Base-by-base conservation (phyloP, 2,797 vertebrate species). In the Pangasius mekongensis region DNA sequence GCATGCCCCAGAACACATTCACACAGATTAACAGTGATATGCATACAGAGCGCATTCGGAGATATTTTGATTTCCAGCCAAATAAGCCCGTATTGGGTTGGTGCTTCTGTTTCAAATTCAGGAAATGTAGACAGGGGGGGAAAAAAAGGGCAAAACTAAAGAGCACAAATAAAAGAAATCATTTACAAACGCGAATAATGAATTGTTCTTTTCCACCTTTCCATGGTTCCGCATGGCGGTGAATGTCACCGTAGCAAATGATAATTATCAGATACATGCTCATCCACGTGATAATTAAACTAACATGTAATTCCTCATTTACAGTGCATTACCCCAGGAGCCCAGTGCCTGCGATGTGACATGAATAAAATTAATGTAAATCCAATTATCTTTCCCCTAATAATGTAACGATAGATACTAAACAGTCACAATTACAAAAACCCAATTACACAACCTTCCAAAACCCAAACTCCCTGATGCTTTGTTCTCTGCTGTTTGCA, bases 1-100 rank as follows among this genome's bases (percentile, higher is more conserved):
- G 64, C 89, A 90, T 87, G 52, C 81, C 74, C 82, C n/a, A 14
- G 33, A 76, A 27, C 83, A 87, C 88, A 73, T 58, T 39, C 67
- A 27, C 39, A 87, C 78, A 64, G 85, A 91, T 89, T 89, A 90
- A 89, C 78, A 87, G 84, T 87, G 89, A 91, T 85, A 78, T 84
- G 86, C 71, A 89, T 91, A 82, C 84, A 89, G 67, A 87, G 67
- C 85, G 60, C 84, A 78, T 85, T 87, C 54, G 27, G 74, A 80
- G 56, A 84, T 60, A 86, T 77, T 87, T 82, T 86, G 52, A 86
- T 83, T 78, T 24, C 47, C 5, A 30, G 62, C 74, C 60, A 67
- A 58, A 87, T 62, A 69, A 52, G 74, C 47, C 33, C 56, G 22
- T 13, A 36, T 81, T 74, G 39, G 73, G 60, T 83, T 77, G 66